Conservation (phyloP, 2,113 vertebrate species). For the Anguilla rostrata region DNA sequence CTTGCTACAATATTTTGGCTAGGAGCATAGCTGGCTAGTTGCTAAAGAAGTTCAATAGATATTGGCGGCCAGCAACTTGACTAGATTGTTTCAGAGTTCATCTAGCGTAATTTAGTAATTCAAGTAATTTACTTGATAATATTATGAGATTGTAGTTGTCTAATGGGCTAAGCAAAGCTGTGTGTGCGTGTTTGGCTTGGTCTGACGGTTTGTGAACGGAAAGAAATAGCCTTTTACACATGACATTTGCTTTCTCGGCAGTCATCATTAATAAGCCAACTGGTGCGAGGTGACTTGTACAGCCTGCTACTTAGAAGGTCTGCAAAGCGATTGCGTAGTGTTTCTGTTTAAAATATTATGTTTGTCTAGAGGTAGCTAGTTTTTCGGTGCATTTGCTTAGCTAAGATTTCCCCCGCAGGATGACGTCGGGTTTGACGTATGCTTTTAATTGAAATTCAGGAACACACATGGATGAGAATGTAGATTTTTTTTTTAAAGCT, state of each 20-base stretch:
- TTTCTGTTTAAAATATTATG: background rate
- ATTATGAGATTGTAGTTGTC: background rate
- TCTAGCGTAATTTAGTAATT: background rate
- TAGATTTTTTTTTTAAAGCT: background rate
- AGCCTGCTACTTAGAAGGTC: background rate
- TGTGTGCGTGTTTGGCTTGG: background rate
- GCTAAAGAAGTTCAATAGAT: background rate
- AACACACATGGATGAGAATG: background rate
- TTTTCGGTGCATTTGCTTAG: background rate
- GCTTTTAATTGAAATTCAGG: constrained; percentile 11
- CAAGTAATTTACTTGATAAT: background rate
- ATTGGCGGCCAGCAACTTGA: background rate
- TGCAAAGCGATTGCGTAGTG: background rate
- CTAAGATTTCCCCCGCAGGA: constrained; percentile 3
- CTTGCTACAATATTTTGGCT: constrained; percentile 4
- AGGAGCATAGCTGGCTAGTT: background rate
- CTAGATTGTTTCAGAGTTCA: background rate
- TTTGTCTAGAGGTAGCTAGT: background rate
- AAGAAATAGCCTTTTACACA: background rate
- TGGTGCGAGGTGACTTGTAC: background rate
- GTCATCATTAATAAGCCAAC: background rate
- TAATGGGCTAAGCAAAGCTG: background rate
- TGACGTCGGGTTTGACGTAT: constrained; percentile 4
- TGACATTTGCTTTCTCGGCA: background rate
- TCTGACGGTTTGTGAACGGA: background rate